Conservation (phyloP, 2,797 vertebrate species). For the Mastacembelus armatus region DNA sequence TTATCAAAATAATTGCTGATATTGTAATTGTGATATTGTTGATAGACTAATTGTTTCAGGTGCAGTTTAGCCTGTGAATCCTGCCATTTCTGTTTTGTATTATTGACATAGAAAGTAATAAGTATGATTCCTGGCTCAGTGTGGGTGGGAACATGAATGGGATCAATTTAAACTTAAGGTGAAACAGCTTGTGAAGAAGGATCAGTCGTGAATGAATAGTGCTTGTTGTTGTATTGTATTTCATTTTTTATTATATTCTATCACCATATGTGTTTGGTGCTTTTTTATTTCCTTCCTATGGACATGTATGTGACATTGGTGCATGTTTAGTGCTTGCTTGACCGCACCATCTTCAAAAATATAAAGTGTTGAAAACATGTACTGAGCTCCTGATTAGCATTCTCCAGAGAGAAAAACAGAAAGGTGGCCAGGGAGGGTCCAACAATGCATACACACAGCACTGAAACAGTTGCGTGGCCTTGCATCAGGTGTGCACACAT, state of each 20-base stretch:
- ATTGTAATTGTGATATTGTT: too few species aligned
- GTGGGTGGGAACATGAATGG: neutral
- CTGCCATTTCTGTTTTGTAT: neutral
- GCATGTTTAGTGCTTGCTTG: neutral
- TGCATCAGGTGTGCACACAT: slow-evolving; percentile 84
- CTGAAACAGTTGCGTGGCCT: slow-evolving; percentile 81
- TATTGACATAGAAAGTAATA: neutral
- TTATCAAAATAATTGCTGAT: too few species aligned
- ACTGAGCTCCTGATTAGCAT: slow-evolving; percentile 18
- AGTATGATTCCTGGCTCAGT: neutral
- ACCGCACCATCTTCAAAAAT: neutral
- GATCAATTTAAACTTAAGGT: too few species aligned
- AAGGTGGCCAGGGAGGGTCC: slow-evolving; percentile 44
- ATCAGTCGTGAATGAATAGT: too few species aligned
- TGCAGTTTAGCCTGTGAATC: neutral
- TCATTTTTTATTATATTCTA: too few species aligned
- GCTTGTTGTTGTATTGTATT: neutral
- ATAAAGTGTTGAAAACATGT: slow-evolving; percentile 42
- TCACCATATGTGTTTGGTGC: too few species aligned
- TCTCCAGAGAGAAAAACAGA: slow-evolving; percentile 26
- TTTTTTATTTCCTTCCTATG: too few species aligned
- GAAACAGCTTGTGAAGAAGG: too few species aligned
- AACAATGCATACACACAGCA: slow-evolving; percentile 68
- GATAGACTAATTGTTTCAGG: too few species aligned
- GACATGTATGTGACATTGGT: neutral